These are phyloP conservation scores for Anoplius nigerrimus DNA, from an alignment of 2,888 invertebrate genomes.

Conservation along the genomic window DNA sequence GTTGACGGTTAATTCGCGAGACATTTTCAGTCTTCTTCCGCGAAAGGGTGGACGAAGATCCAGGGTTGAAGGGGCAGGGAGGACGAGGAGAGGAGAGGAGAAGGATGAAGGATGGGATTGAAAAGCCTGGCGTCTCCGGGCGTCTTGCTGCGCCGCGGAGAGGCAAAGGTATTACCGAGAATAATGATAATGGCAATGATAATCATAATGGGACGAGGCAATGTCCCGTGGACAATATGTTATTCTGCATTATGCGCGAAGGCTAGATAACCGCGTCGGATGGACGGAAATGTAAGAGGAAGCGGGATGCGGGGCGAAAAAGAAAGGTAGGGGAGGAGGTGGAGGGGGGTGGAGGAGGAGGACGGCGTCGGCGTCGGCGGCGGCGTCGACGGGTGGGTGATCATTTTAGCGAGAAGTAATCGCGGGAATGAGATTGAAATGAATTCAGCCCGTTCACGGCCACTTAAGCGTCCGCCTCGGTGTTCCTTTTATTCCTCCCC, in stretches of 20 bases:
- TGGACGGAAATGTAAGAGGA: not conserved
- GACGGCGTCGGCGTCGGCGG: too few relatives aligned
- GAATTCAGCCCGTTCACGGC: constrained; percentile 53
- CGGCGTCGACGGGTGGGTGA: constrained; percentile 20
- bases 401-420: constrained; percentile 49
- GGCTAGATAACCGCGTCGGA: constrained; percentile 5
- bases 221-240: constrained; percentile 57
- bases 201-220: constrained; percentile 57
- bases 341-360: not conserved
- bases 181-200: constrained; percentile 59
- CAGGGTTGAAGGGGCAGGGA: constrained; percentile 8
- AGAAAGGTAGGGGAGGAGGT: not conserved
- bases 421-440: constrained; percentile 56
- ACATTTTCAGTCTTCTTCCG: not conserved
- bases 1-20: constrained; percentile 8
- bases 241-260: constrained; percentile 48
- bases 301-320: not conserved
- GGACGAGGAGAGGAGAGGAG: constrained; percentile 3
- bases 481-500: constrained; percentile 27
- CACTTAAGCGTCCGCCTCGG: constrained; percentile 43
- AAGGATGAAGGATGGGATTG: not conserved
- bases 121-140: not conserved
- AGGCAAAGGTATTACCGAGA: constrained; percentile 46
- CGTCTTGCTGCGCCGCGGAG: constrained; percentile 8
- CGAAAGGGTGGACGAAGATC: constrained; percentile 6